Conservation (phyloP, 2,113 vertebrate genomes). For the Elanoides forficatus region DNA sequence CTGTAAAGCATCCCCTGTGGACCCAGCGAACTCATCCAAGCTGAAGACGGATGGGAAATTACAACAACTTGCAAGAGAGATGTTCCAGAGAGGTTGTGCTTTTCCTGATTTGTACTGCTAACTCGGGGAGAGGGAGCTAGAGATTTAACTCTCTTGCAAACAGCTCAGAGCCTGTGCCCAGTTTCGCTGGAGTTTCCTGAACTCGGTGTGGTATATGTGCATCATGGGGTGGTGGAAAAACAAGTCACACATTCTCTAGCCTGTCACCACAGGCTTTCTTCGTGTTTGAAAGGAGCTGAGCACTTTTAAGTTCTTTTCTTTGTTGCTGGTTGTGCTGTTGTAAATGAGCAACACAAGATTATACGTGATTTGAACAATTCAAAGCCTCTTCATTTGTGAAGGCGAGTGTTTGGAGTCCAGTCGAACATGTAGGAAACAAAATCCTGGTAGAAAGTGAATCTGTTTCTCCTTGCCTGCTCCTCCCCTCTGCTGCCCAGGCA, state of each 20-base stretch:
- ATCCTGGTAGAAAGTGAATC: neutral
- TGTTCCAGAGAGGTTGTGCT: constrained; percentile 7
- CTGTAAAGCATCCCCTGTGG: neutral
- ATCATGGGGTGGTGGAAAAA: neutral
- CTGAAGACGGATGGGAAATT: constrained; percentile 41
- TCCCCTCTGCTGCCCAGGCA: neutral
- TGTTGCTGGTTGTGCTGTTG: neutral
- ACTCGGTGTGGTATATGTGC: neutral
- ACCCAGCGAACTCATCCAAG: neutral
- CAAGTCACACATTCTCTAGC: neutral
- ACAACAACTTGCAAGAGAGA: constrained; percentile 11
- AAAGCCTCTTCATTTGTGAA: neutral
- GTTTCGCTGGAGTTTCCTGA: neutral
- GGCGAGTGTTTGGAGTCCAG: rapidly evolving
- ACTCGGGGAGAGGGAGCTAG: neutral
- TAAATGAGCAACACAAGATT: neutral
- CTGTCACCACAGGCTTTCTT: neutral
- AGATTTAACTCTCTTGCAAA: neutral
- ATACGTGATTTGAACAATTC: neutral
- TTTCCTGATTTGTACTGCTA: neutral
- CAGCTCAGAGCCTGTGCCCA: neutral
- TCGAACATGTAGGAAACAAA: neutral
- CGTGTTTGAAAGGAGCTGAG: neutral
- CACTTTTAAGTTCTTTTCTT: neutral
- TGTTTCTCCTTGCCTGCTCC: neutral